A percentile compares a stretch with the other conserved stretches of the same genome.
Conservation (phyloP, 2,113 vertebrate species). For the Neofelis nebulosa region DNA sequence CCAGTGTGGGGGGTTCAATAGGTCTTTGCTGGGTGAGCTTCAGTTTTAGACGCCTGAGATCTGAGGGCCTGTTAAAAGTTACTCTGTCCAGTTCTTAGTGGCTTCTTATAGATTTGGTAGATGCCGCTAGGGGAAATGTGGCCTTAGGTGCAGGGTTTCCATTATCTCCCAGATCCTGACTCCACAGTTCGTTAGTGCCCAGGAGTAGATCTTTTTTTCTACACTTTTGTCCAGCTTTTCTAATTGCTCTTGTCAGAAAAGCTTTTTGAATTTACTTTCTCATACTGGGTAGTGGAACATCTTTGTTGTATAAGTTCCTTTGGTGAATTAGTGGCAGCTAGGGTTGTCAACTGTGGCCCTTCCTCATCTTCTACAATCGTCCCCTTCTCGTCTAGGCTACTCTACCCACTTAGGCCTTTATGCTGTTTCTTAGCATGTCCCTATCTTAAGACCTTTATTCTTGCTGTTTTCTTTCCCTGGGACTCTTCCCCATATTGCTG, state of each 20-base stretch:
- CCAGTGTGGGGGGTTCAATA: background rate
- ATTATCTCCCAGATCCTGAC: background rate
- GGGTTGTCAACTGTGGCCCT: background rate
- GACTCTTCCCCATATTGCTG: background rate
- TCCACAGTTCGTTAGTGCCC: background rate
- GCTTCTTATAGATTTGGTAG: background rate
- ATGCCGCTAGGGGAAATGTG: background rate
- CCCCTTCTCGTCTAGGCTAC: background rate
- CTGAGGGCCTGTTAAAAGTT: background rate
- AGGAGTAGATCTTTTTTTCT: background rate
- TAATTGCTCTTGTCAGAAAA: background rate
- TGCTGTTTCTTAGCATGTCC: background rate
- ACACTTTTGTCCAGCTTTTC: background rate
- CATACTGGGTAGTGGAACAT: background rate
- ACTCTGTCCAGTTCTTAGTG: background rate
- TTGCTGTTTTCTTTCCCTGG: background rate
- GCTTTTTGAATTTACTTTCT: background rate
- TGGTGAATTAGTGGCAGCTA: background rate
- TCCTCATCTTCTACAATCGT: background rate
- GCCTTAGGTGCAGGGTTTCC: background rate
- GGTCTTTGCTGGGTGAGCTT: background rate
- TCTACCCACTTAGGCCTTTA: background rate
- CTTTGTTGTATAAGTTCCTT: background rate
- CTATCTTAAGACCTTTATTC: background rate
- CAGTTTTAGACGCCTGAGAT: background rate